Base-by-base conservation (phyloP, 2,888 invertebrate species). In the Rotaria macrura region DNA sequence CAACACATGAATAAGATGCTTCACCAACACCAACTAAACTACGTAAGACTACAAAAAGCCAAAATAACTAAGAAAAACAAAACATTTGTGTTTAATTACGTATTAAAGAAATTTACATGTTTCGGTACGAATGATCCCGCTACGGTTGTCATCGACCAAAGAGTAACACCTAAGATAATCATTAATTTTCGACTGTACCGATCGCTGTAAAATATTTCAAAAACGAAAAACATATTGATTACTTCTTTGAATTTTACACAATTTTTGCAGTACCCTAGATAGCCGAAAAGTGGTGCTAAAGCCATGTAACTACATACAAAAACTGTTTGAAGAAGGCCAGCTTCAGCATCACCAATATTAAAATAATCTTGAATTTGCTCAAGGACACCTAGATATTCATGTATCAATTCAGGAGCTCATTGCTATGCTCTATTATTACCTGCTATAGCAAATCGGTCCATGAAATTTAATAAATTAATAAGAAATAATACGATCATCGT, bases 1-100 rank as follows among this genome's bases (percentile, higher is more conserved):
- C 98, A 88, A 99, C 97, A 7, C 98, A 98, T 25, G 97, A 97
- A 91, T 99, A 99, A 86, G 97, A 97, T 3, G 99, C 99, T 92
- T 99, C 99, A 83, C 99, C 99, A 88, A 99, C 94, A 47, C 99
- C 99, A 84, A 99, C 98, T 88, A 97, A 90, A 0, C 95, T 95
- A 87, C 99, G 93, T 91, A 96, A 95, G 72, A 95, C 89, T 83
- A 97, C 92, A 91, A 99, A 99, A 91, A 93, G 92, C 85, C 92
- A 92, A 89, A 93, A 97, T 86, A 93, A 89, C 95, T 96, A 92
- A 87, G 87, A 86, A 49, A 4, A 49, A 49, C 47, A 47, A 47
- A 9, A 47, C 47, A 47, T 47, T 9, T 9, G 1, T 12, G 0
- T 20, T 74, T 4, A 4, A 34, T 38, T 34, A 29, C 23, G 14